phyloP scores from a whole-genome alignment of 1,140 invertebrate species.

The Brachionus calyciflorus region DNA sequence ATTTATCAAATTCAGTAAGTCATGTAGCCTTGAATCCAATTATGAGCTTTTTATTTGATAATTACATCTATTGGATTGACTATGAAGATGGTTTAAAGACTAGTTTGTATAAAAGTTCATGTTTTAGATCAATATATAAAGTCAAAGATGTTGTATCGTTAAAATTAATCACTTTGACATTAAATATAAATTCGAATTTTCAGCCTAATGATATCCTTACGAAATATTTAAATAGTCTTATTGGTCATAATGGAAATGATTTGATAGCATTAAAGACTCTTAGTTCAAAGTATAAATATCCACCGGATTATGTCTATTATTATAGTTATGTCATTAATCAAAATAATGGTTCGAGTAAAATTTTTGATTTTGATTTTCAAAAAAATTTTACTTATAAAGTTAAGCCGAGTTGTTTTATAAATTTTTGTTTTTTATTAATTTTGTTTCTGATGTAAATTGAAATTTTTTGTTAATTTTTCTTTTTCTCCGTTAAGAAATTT shows the following conservation, averaged over 20 bases:
- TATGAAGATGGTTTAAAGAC: conserved; percentile 45
- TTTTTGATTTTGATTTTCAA: conserved; percentile 22
- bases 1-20: conserved; percentile 38
- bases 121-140: conserved; percentile 38
- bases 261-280: neutral
- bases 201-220: neutral
- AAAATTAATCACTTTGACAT: neutral
- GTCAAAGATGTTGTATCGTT: conserved; percentile 20
- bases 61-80: conserved; percentile 36
- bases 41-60: conserved; percentile 41
- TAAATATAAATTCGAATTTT: conserved; percentile 11
- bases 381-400: conserved; percentile 10
- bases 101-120: conserved; percentile 35
- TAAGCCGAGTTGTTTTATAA: neutral
- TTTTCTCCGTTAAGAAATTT: neutral
- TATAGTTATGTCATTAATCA: conserved; percentile 22
- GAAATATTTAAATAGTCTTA: neutral
- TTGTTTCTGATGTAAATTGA: neutral
- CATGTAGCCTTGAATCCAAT: conserved; percentile 31
- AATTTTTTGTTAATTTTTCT: neutral
- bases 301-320: conserved; percentile 28
- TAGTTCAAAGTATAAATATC: conserved; percentile 19
- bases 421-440: neutral
- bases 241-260: conserved; percentile 11
- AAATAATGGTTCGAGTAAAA: neutral